Conservation (phyloP, 2,113 vertebrate genomes). For the Muscicapa adusta region DNA sequence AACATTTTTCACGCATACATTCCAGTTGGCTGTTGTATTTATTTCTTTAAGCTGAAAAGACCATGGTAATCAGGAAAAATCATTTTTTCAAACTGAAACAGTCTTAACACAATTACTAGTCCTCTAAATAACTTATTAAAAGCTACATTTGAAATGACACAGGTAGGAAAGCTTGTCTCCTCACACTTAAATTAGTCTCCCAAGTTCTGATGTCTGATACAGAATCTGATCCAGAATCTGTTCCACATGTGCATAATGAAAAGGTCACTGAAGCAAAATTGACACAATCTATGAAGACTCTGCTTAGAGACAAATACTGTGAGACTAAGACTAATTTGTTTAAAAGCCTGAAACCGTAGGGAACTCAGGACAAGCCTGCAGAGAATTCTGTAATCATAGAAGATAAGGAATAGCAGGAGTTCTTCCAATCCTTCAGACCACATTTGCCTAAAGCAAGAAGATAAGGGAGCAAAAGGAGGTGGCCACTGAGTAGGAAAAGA, state of each 20-base stretch:
- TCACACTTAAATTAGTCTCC: not conserved
- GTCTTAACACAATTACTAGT: not conserved
- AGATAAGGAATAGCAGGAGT: not conserved
- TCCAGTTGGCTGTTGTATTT: not conserved
- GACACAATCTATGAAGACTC: not conserved
- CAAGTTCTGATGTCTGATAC: not conserved
- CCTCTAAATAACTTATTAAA: not conserved
- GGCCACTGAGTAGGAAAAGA: not conserved
- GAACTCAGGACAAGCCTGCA: not conserved
- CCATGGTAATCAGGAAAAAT: accelerated
- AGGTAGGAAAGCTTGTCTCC: not conserved
- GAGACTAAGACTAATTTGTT: not conserved
- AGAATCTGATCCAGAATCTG: not conserved
- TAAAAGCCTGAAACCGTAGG: not conserved
- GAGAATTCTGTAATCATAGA: not conserved
- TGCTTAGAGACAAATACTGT: not conserved
- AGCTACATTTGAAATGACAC: not conserved
- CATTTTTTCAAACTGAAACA: not conserved
- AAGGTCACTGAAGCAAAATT: not conserved
- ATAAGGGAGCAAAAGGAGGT: not conserved
- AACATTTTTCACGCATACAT: not conserved
- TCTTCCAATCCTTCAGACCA: not conserved
- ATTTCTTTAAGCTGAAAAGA: not conserved
- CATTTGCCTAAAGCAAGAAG: not conserved
- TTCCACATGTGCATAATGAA: not conserved